A percentile compares a stretch with the other conserved stretches of the same genome.
These are phyloP conservation scores for Enteromius unitaeniatus DNA, from an alignment of 2,797 vertebrate genomes.

Conservation along the genomic window DNA sequence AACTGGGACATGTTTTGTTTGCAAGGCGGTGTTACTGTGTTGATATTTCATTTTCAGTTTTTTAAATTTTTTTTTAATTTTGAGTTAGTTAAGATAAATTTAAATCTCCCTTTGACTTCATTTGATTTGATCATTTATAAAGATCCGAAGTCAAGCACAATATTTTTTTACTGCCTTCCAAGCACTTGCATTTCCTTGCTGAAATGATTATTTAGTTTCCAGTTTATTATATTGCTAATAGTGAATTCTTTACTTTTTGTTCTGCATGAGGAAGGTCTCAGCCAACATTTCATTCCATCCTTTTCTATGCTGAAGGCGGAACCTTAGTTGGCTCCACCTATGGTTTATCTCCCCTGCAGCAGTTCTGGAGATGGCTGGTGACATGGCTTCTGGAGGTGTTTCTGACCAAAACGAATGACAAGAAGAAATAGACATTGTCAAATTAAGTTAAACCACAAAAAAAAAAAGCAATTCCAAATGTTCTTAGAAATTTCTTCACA, in stretches of 20 bases:
- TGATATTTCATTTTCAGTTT: neutral
- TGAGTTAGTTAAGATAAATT: neutral
- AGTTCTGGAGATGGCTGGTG: constrained; percentile 74
- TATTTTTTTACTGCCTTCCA: neutral
- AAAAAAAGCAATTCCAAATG: too few relatives aligned
- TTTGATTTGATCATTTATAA: too few relatives aligned
- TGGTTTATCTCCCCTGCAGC: constrained; percentile 79
- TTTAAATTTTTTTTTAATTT: neutral
- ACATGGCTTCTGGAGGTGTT: constrained; percentile 68
- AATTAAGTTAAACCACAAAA: neutral
- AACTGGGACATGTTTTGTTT: neutral
- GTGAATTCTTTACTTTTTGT: constrained; percentile 80
- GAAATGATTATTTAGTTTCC: neutral
- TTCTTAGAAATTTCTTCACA: too few relatives aligned
- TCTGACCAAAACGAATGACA: constrained; percentile 64
- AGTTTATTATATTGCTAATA: neutral
- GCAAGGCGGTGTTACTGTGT: neutral
- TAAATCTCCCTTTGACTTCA: neutral
- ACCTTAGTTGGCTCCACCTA: constrained; percentile 85
- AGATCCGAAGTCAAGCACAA: too few relatives aligned
- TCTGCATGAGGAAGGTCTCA: constrained; percentile 85
- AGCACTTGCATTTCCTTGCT: neutral
- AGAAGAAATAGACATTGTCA: constrained; percentile 31
- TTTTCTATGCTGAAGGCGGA: constrained; percentile 82
- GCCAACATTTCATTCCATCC: constrained; percentile 87